Evolutionary conservation across 2,888 invertebrate genomes (phyloP).

Genomic region (Cryptosula pallasiana): DNA sequence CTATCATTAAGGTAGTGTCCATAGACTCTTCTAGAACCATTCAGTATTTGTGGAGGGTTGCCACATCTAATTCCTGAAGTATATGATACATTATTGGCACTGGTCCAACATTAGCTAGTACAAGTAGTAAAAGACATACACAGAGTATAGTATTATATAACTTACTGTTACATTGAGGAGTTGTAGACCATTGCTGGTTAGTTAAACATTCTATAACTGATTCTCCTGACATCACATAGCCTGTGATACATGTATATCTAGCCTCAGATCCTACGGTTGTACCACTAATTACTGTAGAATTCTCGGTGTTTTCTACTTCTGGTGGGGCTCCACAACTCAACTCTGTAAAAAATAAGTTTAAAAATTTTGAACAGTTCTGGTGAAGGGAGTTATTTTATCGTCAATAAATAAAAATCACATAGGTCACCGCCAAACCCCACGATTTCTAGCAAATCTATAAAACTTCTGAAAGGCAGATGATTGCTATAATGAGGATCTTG

Average conservation of each 20-base stretch:
- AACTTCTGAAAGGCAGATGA: no score
- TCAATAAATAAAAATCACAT: no score
- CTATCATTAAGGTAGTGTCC: conserved; percentile 18
- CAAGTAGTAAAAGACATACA: not conserved
- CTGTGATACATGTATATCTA: not conserved
- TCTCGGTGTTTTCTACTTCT: not conserved
- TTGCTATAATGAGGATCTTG: no score
- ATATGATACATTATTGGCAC: not conserved
- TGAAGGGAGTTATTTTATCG: no score
- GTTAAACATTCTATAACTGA: not conserved
- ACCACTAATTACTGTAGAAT: not conserved
- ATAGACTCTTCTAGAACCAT: not conserved
- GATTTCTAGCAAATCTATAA: no score
- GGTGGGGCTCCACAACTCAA: not conserved
- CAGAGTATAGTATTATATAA: no score
- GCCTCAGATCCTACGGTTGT: not conserved
- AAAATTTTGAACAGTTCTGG: no score
- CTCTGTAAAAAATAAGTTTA: conserved; percentile 6
- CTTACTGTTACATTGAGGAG: not conserved
- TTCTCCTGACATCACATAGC: not conserved
- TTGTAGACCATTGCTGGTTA: not conserved
- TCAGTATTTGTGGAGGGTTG: not conserved
- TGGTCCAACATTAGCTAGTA: not conserved
- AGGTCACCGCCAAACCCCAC: no score
- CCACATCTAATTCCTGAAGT: conserved; percentile 8